phyloP scores from a whole-genome alignment of 2,888 invertebrate genomes.

The Nomada flava region DNA sequence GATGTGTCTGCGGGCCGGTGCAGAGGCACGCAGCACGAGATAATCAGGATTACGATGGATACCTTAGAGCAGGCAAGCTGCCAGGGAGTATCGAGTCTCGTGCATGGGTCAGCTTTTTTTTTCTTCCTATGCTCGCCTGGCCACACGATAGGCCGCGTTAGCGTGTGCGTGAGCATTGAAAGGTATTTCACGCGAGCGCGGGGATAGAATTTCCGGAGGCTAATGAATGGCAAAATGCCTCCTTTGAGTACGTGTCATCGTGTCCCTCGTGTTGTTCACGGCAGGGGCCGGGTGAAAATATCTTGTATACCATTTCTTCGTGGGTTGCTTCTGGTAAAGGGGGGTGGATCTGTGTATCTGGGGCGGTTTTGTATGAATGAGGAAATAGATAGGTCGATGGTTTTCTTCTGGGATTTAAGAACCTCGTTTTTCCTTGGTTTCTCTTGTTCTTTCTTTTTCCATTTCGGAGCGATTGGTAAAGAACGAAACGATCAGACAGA shows the following conservation, averaged over 20 bases:
- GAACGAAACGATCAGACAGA: background rate
- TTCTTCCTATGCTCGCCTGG: background rate
- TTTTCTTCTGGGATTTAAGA: background rate
- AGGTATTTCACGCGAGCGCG: slow-evolving; percentile 15
- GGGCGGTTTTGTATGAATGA: too few relatives aligned
- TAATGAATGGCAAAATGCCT: slow-evolving; percentile 37
- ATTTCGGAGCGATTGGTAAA: background rate
- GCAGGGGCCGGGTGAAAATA: background rate
- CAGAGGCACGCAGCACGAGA: slow-evolving; percentile 63
- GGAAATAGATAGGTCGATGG: background rate
- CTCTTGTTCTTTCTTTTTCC: background rate
- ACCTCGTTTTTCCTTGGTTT: too few relatives aligned
- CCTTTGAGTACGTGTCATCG: slow-evolving; percentile 6
- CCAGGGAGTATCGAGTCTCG: slow-evolving; percentile 40
- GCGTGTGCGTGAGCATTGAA: background rate
- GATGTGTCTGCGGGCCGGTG: slow-evolving; percentile 62
- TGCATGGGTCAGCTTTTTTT: slow-evolving; percentile 16
- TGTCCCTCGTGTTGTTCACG: background rate
- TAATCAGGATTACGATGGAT: slow-evolving; percentile 65
- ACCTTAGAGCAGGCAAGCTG: slow-evolving; percentile 52
- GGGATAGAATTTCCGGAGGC: slow-evolving; percentile 22
- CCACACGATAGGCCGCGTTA: background rate
- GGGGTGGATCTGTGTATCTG: background rate
- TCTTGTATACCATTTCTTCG: background rate
- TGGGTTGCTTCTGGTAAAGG: background rate